Evolutionary conservation across 2,113 vertebrate genomes (phyloP), one percentile per base, ranked within the genome.

Genomic region (Tiliqua scincoides): DNA sequence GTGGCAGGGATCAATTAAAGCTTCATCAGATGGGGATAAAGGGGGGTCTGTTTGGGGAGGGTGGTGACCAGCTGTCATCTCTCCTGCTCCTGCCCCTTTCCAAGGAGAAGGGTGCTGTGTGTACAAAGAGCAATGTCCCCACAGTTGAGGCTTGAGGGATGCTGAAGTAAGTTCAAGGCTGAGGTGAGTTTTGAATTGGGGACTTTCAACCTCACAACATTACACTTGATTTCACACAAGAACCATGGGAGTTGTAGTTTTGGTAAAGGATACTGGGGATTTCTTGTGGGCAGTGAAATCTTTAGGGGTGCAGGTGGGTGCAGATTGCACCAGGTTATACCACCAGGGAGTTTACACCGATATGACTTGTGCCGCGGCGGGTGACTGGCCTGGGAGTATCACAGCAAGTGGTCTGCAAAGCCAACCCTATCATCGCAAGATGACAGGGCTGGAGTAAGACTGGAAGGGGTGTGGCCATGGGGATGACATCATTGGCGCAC

Each of bases 1-100:
- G 59, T 88, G 87, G 92, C 92, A 91, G 89, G 92, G 85, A 83
- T 93, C 88, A 89, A 85, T 92, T 94, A 93, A 85, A 91, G 86
- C 83, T 79, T 79, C 75, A 77, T 87, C 82, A 88, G 80, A 88
- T 57, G 79, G 86, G 88, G 61, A 12, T 37, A 43, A 62, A 52
- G 73, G 84, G 63, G 25, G 72, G n/a, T 35, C 30, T 15, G 78
- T 3, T 6, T 17, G 57, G 63, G 43, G 18, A 77, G 25, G 67
- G 10, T 67, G 72, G 32, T 87, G 8, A 37, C 59, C 43, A 84
- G 8, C 62, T 73, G 74, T 79, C 62, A 48, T 76, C 35, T 86
- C 40, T 84, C 35, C 68, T 79, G 43, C 43, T 5, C 71, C 35
- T 67, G 72, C 12, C 27, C 63, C 43, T 32, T 48, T 72, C 23